A percentile compares a stretch with the other conserved stretches of the same genome.
phyloP scores from a whole-genome alignment of 2,888 invertebrate species.

The Torymus texanus region DNA sequence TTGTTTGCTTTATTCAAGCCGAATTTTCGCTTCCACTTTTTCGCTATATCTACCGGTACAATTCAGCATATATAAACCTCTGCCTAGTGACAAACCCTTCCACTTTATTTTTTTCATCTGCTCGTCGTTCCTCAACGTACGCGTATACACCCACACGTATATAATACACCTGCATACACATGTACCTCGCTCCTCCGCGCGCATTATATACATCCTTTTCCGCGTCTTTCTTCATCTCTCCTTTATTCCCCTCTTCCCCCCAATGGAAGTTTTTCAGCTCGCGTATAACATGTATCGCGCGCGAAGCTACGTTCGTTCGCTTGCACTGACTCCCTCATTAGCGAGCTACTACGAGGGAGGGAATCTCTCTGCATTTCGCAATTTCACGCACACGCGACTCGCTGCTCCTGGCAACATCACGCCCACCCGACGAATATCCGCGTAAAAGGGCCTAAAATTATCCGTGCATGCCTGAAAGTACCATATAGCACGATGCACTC shows the following conservation, averaged over 20 bases:
- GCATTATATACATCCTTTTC: neutral
- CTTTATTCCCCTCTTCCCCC: constrained; percentile 5
- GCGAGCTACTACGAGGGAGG: constrained; percentile 60
- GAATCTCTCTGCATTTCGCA: constrained; percentile 60
- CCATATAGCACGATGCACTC: neutral
- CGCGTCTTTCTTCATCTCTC: neutral
- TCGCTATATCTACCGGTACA: too few species aligned
- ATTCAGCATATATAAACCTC: too few species aligned
- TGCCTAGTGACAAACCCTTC: neutral
- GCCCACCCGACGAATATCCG: constrained; percentile 55
- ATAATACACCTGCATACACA: neutral
- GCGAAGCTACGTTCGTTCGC: too few species aligned
- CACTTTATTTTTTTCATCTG: neutral
- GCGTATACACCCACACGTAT: too few species aligned
- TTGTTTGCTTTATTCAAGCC: too few species aligned
- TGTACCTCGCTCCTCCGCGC: neutral
- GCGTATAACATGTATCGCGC: too few species aligned
- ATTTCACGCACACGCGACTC: constrained; percentile 54
- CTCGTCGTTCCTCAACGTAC: neutral
- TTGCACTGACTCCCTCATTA: constrained; percentile 59
- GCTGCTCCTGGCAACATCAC: neutral
- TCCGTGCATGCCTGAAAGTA: constrained; percentile 49
- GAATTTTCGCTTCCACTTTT: too few species aligned
- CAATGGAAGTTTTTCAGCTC: too few species aligned
- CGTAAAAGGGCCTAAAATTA: constrained; percentile 64